Base-by-base conservation (phyloP, 2,113 vertebrate genomes). In the Ceratotherium simum region DNA sequence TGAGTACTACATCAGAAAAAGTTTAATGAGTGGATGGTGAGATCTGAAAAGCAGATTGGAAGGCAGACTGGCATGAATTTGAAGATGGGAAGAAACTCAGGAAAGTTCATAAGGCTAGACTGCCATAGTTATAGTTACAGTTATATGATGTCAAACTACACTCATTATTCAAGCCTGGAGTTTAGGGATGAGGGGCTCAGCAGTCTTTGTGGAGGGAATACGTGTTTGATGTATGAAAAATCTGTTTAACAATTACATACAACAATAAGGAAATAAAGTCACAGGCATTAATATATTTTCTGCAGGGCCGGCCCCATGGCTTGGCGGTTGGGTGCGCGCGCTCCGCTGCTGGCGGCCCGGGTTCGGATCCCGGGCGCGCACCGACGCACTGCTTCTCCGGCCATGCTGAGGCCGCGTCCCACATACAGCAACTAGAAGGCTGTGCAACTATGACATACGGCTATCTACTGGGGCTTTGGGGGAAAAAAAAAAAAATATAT, bases 261-360 rank as follows among this genome's bases (percentile, higher is more conserved):
- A 65, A 69, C 13, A 87, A 56, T 84, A 84, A 84, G 46, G 58
- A 96, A 87, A 94, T 87, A 11, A 93, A 80, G 27, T 84, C 48
- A 36, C 58, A 89, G 23, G 17, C 36, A 75, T 62, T 90, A 29
- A 33, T 65, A 42, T 79, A 72, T 84, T 92, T 96, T 84, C 54
- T 73, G 65, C 14, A 33, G n/a, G n/a, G n/a, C n/a, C n/a, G n/a
- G n/a, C n/a, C n/a, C n/a, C n/a, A n/a, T n/a, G n/a, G n/a, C n/a
- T n/a, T n/a, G n/a, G n/a, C n/a, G n/a, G n/a, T n/a, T n/a, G n/a
- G n/a, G n/a, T n/a, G n/a, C n/a, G n/a, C n/a, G n/a, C n/a, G n/a
- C n/a, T n/a, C n/a, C n/a, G n/a, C n/a, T n/a, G n/a, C n/a, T n/a
- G n/a, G n/a, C n/a, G n/a, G n/a, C n/a, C n/a, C n/a, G n/a, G n/a